These are phyloP conservation scores for Python bivittatus DNA, from an alignment of 2,113 vertebrate genomes.

Conservation along the genomic window DNA sequence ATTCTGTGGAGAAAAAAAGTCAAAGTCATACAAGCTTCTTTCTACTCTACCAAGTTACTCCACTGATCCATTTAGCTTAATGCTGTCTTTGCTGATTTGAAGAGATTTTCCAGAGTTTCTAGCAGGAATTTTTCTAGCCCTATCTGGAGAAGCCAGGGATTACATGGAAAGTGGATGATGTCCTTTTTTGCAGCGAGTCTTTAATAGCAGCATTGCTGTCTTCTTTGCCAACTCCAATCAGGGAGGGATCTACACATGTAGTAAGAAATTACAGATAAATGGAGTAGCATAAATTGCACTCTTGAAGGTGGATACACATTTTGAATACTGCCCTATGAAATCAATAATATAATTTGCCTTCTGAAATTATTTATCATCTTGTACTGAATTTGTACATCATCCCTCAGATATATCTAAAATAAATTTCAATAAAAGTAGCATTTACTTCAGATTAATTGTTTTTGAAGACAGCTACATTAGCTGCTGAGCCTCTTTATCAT, in stretches of 20 bases:
- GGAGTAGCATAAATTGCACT: not conserved
- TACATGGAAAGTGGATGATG: not conserved
- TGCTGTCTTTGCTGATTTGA: not conserved
- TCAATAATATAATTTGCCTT: not conserved
- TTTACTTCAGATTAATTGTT: not conserved
- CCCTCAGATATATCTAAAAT: not conserved
- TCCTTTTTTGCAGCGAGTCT: not conserved
- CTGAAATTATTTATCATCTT: not conserved
- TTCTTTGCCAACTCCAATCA: not conserved
- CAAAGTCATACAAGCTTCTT: not conserved
- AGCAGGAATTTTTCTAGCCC: not conserved
- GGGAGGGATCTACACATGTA: not conserved
- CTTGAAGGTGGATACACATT: not conserved
- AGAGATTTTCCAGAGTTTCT: not conserved
- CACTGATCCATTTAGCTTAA: not conserved
- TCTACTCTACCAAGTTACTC: not conserved
- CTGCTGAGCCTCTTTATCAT: not conserved
- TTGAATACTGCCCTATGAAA: not conserved
- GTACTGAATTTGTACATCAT: not conserved
- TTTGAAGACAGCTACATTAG: not conserved
- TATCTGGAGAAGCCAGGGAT: not conserved
- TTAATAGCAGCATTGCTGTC: not conserved
- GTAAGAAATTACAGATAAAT: not conserved
- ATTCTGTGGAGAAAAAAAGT: not conserved
- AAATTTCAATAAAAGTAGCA: not conserved